Conservation (phyloP, 2,797 vertebrate genomes). For the Antrozous pallidus region DNA sequence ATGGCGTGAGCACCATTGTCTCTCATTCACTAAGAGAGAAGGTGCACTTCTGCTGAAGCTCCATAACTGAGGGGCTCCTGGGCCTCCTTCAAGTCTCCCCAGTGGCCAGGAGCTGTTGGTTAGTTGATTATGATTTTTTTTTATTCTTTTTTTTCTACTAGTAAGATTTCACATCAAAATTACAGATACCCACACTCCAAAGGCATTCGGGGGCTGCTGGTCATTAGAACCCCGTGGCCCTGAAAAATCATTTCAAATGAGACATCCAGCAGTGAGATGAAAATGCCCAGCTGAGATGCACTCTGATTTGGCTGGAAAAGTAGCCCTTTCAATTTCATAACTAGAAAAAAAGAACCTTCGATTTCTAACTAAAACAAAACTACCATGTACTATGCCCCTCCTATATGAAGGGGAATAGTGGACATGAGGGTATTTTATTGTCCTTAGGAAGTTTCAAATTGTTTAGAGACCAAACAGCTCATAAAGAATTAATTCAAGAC, state of each 20-base stretch:
- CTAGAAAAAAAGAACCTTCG: background rate
- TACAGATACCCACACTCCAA: background rate
- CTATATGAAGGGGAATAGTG: background rate
- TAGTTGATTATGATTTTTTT: background rate
- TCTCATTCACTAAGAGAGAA: background rate
- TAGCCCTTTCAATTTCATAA: background rate
- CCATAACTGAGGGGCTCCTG: background rate
- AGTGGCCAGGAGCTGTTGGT: background rate
- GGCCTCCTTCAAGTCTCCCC: background rate
- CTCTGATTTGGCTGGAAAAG: background rate
- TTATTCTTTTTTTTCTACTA: background rate
- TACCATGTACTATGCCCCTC: background rate
- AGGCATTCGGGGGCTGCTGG: background rate
- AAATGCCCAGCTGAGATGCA: background rate
- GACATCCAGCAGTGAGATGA: background rate
- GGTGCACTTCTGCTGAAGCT: background rate
- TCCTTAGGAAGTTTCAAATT: background rate
- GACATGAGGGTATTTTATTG: background rate
- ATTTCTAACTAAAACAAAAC: background rate
- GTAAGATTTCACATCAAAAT: background rate
- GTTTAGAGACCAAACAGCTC: background rate
- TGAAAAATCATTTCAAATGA: conserved; percentile 14
- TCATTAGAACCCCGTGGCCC: background rate
- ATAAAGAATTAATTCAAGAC: background rate
- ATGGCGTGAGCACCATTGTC: background rate